Evolutionary conservation across 1,140 invertebrate species (phyloP), one percentile per base, ranked within the genome.

Genomic region (Fopius arisanus): DNA sequence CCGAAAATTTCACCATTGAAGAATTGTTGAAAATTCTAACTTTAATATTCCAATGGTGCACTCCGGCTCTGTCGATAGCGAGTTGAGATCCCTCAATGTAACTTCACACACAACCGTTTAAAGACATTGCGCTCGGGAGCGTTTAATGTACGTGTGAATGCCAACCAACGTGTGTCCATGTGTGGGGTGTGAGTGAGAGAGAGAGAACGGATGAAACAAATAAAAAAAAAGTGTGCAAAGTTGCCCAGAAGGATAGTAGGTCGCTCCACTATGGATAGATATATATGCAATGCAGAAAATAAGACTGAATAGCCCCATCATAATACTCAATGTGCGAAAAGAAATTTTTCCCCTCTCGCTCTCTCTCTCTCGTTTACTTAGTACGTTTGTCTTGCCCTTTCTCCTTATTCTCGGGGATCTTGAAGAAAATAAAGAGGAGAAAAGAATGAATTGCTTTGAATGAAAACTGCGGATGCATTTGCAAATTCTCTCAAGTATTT

Each of bases 321-420:
- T 16, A 26, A 67, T 67, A 16, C 66, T 67, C 66, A 67, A 41
- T 67, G 66, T 67, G 19, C 66, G 66, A 67, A 41, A 43, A 67
- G 21, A 40, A 37, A 3, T 9, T 37, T 26, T 40, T 67, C n/a
- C n/a, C n/a, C n/a, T n/a, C 9, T 26, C 43, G 3, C 33, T 40
- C 21, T 23, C 16, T 59, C 33, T 37, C 9, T 48, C 14, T 14
- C 14, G 43, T 16, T n/a, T n/a, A 12, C 14, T 19, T 48, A 1
- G 5, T 48, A 12, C 14, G 33, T 37, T 19, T 16, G 1, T 7
- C 14, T n/a, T 14, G 1, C 4, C 23, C 23, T 26, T 26, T 26
- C 54, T 59, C 12, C 23, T 59, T 59, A 26, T 28, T 59, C 23
- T 26, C 21, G 7, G 1, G 9, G 12, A 66, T 26, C 10, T 41